phyloP scores from a whole-genome alignment of 2,888 invertebrate species.

The Dioctria linearis region DNA sequence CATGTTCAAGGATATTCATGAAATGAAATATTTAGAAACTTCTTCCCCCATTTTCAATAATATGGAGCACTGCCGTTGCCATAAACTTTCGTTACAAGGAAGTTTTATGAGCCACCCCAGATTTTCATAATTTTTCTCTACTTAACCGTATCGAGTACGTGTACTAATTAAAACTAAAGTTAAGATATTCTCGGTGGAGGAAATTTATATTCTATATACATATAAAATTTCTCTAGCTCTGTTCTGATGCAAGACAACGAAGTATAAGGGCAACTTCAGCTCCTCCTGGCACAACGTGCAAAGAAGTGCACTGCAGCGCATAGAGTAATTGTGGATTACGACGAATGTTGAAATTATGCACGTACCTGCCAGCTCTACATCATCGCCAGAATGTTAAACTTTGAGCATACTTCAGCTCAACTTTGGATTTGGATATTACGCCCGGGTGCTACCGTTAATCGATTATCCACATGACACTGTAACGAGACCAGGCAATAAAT shows the following conservation, averaged over 20 bases:
- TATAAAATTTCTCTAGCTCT: slow-evolving; percentile 13
- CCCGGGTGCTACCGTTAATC: slow-evolving; percentile 43
- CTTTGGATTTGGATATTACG: slow-evolving; percentile 37
- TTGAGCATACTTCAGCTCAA: slow-evolving; percentile 34
- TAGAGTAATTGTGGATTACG: slow-evolving; percentile 46
- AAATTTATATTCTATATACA: slow-evolving; percentile 33
- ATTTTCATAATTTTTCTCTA: slow-evolving; percentile 48
- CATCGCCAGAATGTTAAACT: slow-evolving; percentile 42
- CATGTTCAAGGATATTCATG: slow-evolving; percentile 11
- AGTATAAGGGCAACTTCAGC: too few species aligned
- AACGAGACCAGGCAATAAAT: slow-evolving; percentile 51
- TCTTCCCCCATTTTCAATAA: slow-evolving; percentile 8
- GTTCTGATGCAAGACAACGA: neutral
- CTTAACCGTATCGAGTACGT: slow-evolving; percentile 45
- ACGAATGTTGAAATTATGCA: slow-evolving; percentile 40
- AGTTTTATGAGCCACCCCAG: slow-evolving; percentile 40
- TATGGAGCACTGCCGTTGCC: neutral
- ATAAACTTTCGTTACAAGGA: slow-evolving; percentile 34
- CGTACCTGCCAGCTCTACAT: slow-evolving; percentile 43
- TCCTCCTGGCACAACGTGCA: slow-evolving; percentile 28
- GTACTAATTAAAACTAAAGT: slow-evolving; percentile 50
- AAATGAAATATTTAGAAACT: slow-evolving; percentile 13
- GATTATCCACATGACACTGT: slow-evolving; percentile 52
- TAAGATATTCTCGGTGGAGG: slow-evolving; percentile 34
- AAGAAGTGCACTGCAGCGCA: slow-evolving; percentile 40